phyloP scores from a whole-genome alignment of 2,888 invertebrate genomes.

The Epinotia ramella region DNA sequence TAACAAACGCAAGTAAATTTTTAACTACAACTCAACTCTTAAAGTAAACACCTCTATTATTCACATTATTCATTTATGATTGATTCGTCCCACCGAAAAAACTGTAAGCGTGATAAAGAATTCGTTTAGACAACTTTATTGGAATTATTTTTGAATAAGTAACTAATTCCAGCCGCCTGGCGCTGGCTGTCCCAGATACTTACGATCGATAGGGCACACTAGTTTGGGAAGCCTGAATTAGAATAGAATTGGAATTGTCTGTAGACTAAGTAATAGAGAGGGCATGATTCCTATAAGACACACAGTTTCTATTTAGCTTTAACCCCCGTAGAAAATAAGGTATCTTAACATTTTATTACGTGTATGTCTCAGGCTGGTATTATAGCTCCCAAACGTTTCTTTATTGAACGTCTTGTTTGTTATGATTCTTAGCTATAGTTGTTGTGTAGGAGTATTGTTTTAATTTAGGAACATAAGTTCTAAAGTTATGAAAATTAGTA shows the following conservation, averaged over 20 bases:
- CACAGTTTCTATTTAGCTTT: background rate
- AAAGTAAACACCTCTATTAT: no score
- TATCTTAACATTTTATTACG: no score
- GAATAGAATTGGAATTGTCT: background rate
- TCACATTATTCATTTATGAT: background rate
- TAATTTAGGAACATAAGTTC: no score
- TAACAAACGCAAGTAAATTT: no score
- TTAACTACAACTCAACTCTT: no score
- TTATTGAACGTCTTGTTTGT: no score
- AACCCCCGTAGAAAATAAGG: no score
- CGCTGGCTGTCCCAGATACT: background rate
- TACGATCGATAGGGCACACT: conserved; percentile 12
- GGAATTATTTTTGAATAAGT: conserved; percentile 4
- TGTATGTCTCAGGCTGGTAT: no score
- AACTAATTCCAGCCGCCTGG: background rate
- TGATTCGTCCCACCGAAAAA: background rate
- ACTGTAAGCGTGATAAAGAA: background rate
- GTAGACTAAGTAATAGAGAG: conserved; percentile 1
- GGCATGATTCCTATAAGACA: background rate
- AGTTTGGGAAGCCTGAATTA: conserved; percentile 11
- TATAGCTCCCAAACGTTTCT: no score
- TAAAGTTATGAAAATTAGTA: no score
- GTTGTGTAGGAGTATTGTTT: no score
- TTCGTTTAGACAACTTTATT: background rate
- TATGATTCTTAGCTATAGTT: no score